A percentile compares a stretch with the other conserved stretches of the same genome.
These are phyloP conservation scores for Crocidura indochinensis DNA, from an alignment of 2,797 vertebrate genomes.

Conservation along the genomic window DNA sequence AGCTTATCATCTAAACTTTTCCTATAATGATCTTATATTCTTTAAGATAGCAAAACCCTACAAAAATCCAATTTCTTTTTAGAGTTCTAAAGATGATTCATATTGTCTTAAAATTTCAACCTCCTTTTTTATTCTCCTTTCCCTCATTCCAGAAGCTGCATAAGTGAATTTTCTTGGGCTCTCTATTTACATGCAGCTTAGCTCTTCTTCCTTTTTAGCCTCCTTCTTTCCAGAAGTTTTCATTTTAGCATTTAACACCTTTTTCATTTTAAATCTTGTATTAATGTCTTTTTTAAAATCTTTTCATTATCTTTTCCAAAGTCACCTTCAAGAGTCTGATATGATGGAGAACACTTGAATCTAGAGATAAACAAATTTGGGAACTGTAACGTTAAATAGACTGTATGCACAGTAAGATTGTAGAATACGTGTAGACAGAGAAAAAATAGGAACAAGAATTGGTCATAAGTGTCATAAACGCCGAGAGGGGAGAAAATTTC, in stretches of 20 bases:
- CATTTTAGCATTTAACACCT: background rate
- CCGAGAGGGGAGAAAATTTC: too few species aligned
- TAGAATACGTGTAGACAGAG: too few species aligned
- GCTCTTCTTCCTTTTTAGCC: background rate
- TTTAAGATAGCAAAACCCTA: background rate
- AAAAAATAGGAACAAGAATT: too few species aligned
- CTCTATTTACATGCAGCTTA: background rate
- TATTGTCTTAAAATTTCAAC: background rate
- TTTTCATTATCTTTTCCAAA: background rate
- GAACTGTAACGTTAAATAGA: background rate
- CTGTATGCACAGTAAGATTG: too few species aligned
- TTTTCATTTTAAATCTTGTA: background rate
- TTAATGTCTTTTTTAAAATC: background rate
- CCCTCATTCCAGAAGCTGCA: background rate
- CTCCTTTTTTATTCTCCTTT: background rate
- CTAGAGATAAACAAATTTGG: background rate
- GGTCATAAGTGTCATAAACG: too few species aligned
- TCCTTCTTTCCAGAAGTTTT: background rate
- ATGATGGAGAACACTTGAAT: background rate
- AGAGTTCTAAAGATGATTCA: background rate
- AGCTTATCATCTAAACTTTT: constrained; percentile 21
- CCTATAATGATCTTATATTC: background rate
- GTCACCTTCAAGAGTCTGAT: background rate
- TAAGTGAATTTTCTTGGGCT: too few species aligned
- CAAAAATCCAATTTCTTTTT: background rate